phyloP scores from a whole-genome alignment of 2,888 invertebrate genomes.

The Dascillus cervinus region DNA sequence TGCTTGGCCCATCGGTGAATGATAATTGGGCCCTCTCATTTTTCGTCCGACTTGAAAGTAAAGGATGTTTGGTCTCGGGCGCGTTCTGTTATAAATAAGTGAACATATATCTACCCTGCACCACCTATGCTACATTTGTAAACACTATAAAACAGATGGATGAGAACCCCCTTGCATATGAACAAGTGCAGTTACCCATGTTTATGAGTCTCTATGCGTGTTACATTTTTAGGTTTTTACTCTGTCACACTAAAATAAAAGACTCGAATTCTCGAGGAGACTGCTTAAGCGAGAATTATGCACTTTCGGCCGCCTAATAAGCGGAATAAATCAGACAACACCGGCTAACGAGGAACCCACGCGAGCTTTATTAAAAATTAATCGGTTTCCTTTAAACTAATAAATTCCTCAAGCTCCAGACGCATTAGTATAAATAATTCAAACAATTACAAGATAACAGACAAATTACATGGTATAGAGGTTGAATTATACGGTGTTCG shows the following conservation, averaged over 20 bases:
- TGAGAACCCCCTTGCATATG: constrained; percentile 25
- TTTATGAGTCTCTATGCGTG: no score
- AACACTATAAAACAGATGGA: constrained; percentile 29
- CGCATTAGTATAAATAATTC: constrained; percentile 41
- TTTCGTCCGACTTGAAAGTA: constrained; percentile 25
- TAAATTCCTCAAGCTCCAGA: no score
- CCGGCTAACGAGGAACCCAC: no score
- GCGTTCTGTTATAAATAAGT: constrained; percentile 31
- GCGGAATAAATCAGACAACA: no score
- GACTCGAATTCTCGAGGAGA: no score
- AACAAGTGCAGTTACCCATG: constrained; percentile 28
- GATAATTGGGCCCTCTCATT: constrained; percentile 13
- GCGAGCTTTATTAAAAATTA: no score
- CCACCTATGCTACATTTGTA: constrained; percentile 28
- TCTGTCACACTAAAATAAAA: no score
- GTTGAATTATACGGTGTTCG: constrained; percentile 39
- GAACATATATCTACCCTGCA: constrained; percentile 23
- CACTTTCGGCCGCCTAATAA: no score
- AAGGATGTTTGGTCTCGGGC: constrained; percentile 36
- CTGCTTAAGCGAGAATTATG: no score
- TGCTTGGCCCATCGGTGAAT: no score
- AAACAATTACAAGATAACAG: constrained; percentile 43
- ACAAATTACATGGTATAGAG: constrained; percentile 40
- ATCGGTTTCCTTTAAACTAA: no score
- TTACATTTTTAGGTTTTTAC: no score